phyloP scores from a whole-genome alignment of 2,797 vertebrate species.

The Megaceryle alcyon region DNA sequence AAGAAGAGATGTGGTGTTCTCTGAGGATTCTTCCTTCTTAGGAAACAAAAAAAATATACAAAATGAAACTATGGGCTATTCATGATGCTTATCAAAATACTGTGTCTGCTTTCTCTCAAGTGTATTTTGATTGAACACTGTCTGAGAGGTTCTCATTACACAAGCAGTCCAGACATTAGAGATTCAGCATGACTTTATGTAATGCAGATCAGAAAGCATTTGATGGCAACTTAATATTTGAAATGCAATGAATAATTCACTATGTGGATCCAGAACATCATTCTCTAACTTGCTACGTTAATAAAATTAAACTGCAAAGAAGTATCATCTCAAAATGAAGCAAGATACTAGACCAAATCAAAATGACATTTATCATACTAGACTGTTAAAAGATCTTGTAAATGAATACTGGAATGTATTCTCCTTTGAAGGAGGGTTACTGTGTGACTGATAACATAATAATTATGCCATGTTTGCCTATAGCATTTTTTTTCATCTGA shows the following conservation, averaged over 20 bases:
- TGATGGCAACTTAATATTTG: slow-evolving; percentile 72
- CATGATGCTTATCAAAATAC: slow-evolving; percentile 46
- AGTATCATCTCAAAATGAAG: slow-evolving; percentile 45
- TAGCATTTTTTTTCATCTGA: not conserved
- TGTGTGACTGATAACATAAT: not conserved
- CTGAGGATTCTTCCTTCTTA: not conserved
- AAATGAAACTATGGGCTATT: not conserved
- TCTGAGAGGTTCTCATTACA: slow-evolving; percentile 66
- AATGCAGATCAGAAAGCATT: slow-evolving; percentile 70
- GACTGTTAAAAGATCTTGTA: slow-evolving; percentile 32
- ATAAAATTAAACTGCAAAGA: slow-evolving; percentile 65
- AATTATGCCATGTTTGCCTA: not conserved
- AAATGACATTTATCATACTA: slow-evolving; percentile 38
- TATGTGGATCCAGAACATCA: slow-evolving; percentile 47
- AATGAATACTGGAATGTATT: slow-evolving; percentile 9
- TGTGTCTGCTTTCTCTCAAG: slow-evolving; percentile 46
- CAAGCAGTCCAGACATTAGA: slow-evolving; percentile 57
- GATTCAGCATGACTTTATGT: slow-evolving; percentile 47
- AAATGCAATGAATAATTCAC: slow-evolving; percentile 74
- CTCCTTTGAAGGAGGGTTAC: not conserved
- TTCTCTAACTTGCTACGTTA: slow-evolving; percentile 45
- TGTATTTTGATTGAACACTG: slow-evolving; percentile 59
- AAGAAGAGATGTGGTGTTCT: not conserved
- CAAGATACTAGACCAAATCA: slow-evolving; percentile 45
- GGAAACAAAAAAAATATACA: not conserved